These are phyloP conservation scores for Ctenoplectra terminalis DNA, from an alignment of 1,140 invertebrate genomes.

Conservation along the genomic window DNA sequence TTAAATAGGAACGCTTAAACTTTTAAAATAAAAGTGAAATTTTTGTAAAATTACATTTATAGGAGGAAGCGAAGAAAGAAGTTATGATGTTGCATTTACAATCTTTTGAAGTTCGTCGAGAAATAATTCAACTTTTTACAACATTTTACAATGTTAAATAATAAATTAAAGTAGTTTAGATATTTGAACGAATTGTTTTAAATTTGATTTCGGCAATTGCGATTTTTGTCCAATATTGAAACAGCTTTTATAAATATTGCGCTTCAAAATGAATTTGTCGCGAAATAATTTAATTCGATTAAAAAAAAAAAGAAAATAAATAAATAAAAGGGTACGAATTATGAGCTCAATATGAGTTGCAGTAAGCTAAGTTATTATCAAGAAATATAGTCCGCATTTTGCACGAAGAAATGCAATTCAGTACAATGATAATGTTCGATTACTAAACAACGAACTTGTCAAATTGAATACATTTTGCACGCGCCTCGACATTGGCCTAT, in stretches of 20 bases:
- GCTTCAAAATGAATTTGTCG: conserved; percentile 34
- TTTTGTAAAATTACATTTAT: conserved; percentile 57
- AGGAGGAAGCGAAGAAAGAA: conserved; percentile 55
- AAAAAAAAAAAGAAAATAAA: not conserved
- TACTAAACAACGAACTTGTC: conserved; percentile 69
- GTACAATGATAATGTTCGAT: conserved; percentile 3
- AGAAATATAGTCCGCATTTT: conserved; percentile 32
- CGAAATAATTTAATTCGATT: not conserved
- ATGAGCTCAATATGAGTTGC: not conserved
- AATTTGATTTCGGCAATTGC: conserved; percentile 23
- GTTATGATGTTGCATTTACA: conserved; percentile 63
- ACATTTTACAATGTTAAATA: conserved; percentile 15
- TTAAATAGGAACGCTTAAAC: conserved; percentile 28
- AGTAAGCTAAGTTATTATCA: conserved; percentile 4
- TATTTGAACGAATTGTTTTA: not conserved
- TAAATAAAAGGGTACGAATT: not conserved
- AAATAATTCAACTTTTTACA: conserved; percentile 55
- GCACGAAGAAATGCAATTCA: not conserved
- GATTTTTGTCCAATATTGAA: conserved; percentile 14
- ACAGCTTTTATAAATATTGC: conserved; percentile 27
- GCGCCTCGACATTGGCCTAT: conserved; percentile 66
- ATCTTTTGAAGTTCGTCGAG: conserved; percentile 58
- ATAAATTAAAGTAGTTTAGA: conserved; percentile 23
- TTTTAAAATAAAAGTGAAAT: conserved; percentile 29
- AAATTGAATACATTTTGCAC: conserved; percentile 51